Base-by-base conservation (phyloP, 2,113 vertebrate species). In the Solea solea region DNA sequence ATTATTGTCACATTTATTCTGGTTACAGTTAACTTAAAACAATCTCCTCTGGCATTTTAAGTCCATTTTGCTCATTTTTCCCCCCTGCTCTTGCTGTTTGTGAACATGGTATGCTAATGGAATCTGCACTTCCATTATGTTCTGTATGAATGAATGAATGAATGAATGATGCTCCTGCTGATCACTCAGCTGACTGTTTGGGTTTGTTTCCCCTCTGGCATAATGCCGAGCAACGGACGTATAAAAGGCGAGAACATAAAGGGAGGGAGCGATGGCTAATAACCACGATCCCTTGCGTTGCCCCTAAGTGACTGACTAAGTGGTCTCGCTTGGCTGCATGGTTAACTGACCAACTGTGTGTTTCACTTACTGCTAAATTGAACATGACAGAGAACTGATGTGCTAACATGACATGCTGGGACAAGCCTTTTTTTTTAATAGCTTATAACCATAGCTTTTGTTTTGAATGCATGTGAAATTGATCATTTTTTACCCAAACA, bases 221-320 rank as follows among this genome's bases (percentile, higher is more conserved):
- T 66, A 14, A 56, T 49, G 74, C 69, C 60, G 44, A 28, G 64
- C 58, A 56, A 41, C 53, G 0, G 42, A 64, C 21, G 21, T 21
- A 21, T 21, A 78, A 80, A 83, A 61, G 56, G 66, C 48, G 34
- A 16, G 53, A 54, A 58, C 40, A 67, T 10, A 78, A 83, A 82
- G 5, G 13, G 55, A 44, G 15, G 45, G 58, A 21, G 49, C 79
- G 75, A 72, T 5, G 16, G 76, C 72, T 82, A 84, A 83, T 88
- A 76, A 81, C 59, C 59, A 8, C 63, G 49, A 69, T 62, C 71
- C 39, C 58, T 15, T 8, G 49, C 72, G 69, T 83, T 60, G 54
- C 53, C 54, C 16, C 64, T 71, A 61, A 76, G 69, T 81, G 78
- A 68, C 45, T 28, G 65, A 81, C 82, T n/a, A n/a, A n/a, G 72